These are phyloP conservation scores for Porites cylindrica DNA, from an alignment of 92 coral and sea anemone genomes.

Conservation along the genomic window DNA sequence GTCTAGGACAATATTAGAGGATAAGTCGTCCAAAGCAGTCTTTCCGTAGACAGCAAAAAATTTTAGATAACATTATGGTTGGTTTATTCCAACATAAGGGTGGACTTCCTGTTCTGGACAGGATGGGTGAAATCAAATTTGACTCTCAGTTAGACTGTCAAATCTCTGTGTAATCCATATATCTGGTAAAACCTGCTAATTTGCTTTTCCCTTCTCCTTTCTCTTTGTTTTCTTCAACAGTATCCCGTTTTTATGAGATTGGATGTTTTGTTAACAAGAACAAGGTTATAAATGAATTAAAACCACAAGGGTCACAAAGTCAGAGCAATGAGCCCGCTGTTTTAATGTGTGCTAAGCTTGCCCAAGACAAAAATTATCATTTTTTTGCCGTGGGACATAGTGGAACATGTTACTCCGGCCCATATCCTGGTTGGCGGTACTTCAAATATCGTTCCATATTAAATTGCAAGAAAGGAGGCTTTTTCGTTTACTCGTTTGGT, in stretches of 20 bases:
- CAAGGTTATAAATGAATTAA: background rate
- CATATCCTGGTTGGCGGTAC: background rate
- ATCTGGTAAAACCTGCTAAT: background rate
- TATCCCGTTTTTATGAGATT: slow-evolving; percentile 15
- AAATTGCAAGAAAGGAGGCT: background rate
- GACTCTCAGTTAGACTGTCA: too few relatives aligned
- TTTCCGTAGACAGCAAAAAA: too few relatives aligned
- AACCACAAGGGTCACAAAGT: background rate
- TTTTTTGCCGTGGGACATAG: slow-evolving; percentile 14
- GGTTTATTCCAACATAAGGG: too few relatives aligned
- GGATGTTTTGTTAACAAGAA: slow-evolving; percentile 8
- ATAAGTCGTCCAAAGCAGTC: too few relatives aligned
- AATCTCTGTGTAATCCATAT: background rate
- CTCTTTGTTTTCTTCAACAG: background rate
- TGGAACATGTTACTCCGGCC: slow-evolving; percentile 43
- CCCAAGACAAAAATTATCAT: slow-evolving; percentile 14
- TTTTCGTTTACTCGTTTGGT: slow-evolving; percentile 39
- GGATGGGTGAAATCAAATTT: too few relatives aligned
- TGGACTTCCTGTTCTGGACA: too few relatives aligned
- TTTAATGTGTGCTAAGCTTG: slow-evolving; percentile 36
- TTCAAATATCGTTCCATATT: slow-evolving; percentile 6
- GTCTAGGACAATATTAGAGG: too few relatives aligned
- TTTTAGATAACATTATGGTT: too few relatives aligned
- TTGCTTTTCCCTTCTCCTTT: background rate
- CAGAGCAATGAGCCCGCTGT: background rate